Conservation (phyloP, 2,113 vertebrate species). For the Mellivora capensis region DNA sequence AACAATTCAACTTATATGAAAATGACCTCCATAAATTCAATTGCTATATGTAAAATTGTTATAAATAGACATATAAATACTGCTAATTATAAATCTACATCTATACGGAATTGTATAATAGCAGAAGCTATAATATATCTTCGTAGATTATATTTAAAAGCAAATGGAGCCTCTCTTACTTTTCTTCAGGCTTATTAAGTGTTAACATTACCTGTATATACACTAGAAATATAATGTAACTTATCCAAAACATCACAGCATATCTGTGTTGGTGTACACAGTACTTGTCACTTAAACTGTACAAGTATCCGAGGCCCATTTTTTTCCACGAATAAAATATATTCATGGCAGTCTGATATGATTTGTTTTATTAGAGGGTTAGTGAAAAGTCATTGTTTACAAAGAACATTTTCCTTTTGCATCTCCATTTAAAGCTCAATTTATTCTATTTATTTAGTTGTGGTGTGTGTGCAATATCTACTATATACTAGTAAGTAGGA, state of each 20-base stretch:
- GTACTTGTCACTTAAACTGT: neutral
- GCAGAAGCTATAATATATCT: neutral
- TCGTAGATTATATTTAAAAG: neutral
- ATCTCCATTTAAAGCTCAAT: neutral
- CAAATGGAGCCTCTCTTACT: neutral
- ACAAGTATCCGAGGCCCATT: neutral
- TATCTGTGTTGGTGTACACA: neutral
- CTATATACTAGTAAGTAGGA: neutral
- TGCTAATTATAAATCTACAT: neutral
- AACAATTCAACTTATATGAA: neutral
- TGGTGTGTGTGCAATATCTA: neutral
- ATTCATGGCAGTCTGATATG: neutral
- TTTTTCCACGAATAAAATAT: neutral
- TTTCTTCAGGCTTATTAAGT: neutral
- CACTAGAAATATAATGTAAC: neutral
- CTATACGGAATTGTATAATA: neutral
- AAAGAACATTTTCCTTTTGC: neutral
- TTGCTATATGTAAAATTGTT: neutral
- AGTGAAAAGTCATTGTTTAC: neutral
- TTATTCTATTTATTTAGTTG: neutral
- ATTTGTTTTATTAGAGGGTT: neutral
- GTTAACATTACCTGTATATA: neutral
- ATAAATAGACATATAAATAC: neutral
- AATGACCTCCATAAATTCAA: neutral
- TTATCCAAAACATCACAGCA: neutral